These are phyloP conservation scores for Austrolebias charrua DNA, from an alignment of 2,797 vertebrate species.

Conservation along the genomic window DNA sequence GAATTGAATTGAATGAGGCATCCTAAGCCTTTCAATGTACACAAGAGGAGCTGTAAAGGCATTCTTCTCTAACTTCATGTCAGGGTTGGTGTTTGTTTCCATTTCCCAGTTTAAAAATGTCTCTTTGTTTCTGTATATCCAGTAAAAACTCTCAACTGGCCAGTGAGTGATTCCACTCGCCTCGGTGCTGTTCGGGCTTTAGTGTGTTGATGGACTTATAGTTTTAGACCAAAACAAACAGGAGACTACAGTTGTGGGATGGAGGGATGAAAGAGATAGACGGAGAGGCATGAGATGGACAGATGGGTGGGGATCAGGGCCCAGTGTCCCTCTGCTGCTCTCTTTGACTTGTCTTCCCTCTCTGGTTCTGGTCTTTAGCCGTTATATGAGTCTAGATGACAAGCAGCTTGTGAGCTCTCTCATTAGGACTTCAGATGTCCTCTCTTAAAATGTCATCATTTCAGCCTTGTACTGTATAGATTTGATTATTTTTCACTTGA, in stretches of 20 bases:
- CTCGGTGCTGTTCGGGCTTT: constrained; percentile 63
- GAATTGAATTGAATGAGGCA: no score
- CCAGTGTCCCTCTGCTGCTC: constrained; percentile 43
- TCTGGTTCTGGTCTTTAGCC: constrained; percentile 50
- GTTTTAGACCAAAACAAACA: constrained; percentile 59
- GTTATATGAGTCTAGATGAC: constrained; percentile 47
- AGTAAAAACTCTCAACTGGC: constrained; percentile 48
- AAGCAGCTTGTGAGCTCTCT: constrained; percentile 34
- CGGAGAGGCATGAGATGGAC: constrained; percentile 63
- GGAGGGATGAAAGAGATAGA: constrained; percentile 55
- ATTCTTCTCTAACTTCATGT: constrained; percentile 29
- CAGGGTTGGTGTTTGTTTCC: constrained; percentile 9
- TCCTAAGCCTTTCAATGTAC: no score
- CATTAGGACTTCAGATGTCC: constrained; percentile 45
- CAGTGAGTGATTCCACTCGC: constrained; percentile 43
- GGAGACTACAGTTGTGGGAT: constrained; percentile 51
- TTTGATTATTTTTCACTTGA: constrained; percentile 6
- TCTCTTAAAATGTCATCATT: constrained; percentile 16
- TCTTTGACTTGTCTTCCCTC: constrained; percentile 47
- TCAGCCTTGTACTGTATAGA: background rate
- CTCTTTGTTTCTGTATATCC: constrained; percentile 17
- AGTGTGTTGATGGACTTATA: constrained; percentile 44
- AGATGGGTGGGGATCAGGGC: constrained; percentile 77
- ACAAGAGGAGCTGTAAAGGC: constrained; percentile 34
- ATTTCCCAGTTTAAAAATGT: constrained; percentile 21